A percentile compares a stretch with the other conserved stretches of the same genome.
These are phyloP conservation scores for Phataginus tricuspis DNA, from an alignment of 2,797 vertebrate species.

Conservation along the genomic window DNA sequence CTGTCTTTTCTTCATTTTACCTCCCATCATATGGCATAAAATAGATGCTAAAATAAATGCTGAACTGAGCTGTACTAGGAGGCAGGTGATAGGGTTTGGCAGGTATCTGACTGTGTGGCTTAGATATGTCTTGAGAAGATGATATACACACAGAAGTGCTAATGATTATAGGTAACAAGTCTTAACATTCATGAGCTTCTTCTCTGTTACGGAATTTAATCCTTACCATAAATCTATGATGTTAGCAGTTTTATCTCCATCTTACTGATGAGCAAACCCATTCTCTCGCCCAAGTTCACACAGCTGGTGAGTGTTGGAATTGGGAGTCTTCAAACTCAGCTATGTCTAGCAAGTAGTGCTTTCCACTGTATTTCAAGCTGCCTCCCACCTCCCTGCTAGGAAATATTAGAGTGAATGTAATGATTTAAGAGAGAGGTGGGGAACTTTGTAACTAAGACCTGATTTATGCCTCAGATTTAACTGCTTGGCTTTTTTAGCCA, in stretches of 20 bases:
- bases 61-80: neutral
- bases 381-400: neutral
- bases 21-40: no score
- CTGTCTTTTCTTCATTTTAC: neutral
- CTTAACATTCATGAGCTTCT: neutral
- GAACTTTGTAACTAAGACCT: neutral
- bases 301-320: neutral
- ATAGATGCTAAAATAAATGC: neutral
- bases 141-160: neutral
- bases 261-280: neutral
- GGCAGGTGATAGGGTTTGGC: neutral
- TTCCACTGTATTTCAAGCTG: neutral
- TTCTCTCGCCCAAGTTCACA: neutral
- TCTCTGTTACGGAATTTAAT: neutral
- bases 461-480: constrained; percentile 5
- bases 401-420: neutral
- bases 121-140: neutral
- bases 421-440: constrained; percentile 17
- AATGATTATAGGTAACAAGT: neutral
- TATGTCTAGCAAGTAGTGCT: neutral
- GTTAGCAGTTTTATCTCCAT: neutral
- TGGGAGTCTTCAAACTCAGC: neutral
- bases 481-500: neutral
- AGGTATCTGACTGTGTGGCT: neutral
- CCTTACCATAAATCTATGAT: neutral